These are phyloP conservation scores for Typhlomys cinereus DNA, from an alignment of 2,113 vertebrate species.

Conservation along the genomic window DNA sequence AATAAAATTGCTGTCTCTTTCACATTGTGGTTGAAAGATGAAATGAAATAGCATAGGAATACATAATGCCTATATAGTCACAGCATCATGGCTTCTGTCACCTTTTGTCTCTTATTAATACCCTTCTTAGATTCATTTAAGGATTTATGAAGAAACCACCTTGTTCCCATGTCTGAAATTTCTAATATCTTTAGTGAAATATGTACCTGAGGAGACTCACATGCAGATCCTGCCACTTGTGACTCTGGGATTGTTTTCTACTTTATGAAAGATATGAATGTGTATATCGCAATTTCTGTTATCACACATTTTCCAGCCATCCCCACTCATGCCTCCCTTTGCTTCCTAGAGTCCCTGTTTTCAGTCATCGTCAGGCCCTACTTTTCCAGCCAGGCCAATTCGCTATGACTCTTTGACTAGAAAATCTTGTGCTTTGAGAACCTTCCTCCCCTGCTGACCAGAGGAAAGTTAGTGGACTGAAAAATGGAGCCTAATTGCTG, in stretches of 20 bases:
- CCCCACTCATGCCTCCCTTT: not conserved
- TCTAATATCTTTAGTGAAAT: not conserved
- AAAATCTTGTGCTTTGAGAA: not conserved
- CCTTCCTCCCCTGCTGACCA: not conserved
- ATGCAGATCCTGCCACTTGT: not conserved
- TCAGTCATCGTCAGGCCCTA: not conserved
- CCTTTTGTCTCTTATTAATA: not conserved
- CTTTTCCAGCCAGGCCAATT: not conserved
- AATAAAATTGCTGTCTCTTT: not conserved
- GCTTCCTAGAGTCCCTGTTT: not conserved
- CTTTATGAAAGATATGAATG: not conserved
- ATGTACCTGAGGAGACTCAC: not conserved
- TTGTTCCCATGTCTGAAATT: constrained; percentile 13
- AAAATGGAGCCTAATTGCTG: not conserved
- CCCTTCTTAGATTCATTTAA: not conserved
- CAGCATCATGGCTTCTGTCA: not conserved
- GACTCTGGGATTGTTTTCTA: not conserved
- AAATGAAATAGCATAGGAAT: not conserved
- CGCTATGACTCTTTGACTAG: not conserved
- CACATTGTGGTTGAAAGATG: not conserved
- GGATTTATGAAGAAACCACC: not conserved
- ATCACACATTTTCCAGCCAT: not conserved
- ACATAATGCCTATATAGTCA: not conserved
- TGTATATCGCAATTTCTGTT: not conserved
- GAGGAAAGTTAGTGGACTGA: not conserved